Evolutionary conservation across 2,888 invertebrate species (phyloP), one percentile per base, ranked within the genome.

Genomic region (Nycteola revayana): DNA sequence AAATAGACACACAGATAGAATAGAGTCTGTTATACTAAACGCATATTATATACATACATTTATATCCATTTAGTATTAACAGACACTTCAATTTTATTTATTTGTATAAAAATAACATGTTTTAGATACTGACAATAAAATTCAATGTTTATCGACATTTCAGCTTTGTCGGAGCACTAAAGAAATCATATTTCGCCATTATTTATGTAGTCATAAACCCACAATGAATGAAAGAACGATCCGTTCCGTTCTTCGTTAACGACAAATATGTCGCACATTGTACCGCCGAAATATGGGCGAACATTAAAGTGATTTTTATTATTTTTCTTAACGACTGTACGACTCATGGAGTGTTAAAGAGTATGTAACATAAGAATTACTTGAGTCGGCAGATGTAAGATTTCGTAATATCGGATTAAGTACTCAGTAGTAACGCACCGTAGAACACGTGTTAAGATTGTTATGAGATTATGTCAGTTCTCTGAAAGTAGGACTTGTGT

Each of bases 341-440:
- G 49, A 51, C 69, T 65, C 57, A 50, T 68, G 70, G 64, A 35
- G 25, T 14, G 14, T 14, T n/a, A 5, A 14, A n/a, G 7, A 27
- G 24, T 34, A 8, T 9, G 10, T 9, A 24, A 9, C 9, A 24
- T 24, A 9, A 9, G 22, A 37, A 43, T 49, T 49, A 36, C 46
- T 45, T 60, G 73, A 71, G 41, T 35, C 7, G 31, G 40, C 76
- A 77, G 72, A 75, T 76, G 74, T 70, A 66, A 53, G 66, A 66
- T 74, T 78, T 75, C 65, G 57, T 69, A 65, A 74, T 69, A 75
- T 65, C 57, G 61, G 65, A 74, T 67, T 70, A 68, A 54, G 52
- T 50, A 51, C 52, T 49, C 42, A 37, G 49, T 41, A 52, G 41
- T 32, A 34, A 43, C 49, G 50, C 14, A 14, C 14, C 14, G 14